These are phyloP conservation scores for Achatina immaculata DNA, from an alignment of 1,140 invertebrate species.

Conservation along the genomic window DNA sequence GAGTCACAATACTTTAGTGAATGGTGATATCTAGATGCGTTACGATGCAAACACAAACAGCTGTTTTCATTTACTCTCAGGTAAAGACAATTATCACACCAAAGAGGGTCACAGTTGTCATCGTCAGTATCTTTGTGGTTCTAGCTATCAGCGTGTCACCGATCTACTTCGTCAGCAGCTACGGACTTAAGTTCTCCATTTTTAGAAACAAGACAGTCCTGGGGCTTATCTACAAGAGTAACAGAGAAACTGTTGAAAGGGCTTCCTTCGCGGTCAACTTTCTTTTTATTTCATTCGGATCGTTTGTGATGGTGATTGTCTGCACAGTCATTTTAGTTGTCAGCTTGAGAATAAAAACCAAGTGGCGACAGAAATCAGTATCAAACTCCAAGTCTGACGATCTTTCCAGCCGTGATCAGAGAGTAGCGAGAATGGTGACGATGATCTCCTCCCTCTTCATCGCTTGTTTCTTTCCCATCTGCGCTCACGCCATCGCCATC, in stretches of 20 bases:
- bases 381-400: not conserved
- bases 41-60: too few relatives aligned
- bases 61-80: not conserved
- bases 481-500: not conserved
- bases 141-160: not conserved
- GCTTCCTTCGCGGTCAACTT: not conserved
- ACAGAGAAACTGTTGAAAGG: not conserved
- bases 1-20: too few relatives aligned
- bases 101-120: not conserved
- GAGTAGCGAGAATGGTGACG: not conserved
- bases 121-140: not conserved
- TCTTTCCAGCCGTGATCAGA: slow-evolving; percentile 3
- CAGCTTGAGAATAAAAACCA: not conserved
- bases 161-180: not conserved
- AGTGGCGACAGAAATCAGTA: not conserved
- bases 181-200: not conserved
- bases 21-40: too few relatives aligned
- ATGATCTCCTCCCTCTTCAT: not conserved
- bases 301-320: not conserved
- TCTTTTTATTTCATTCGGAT: not conserved
- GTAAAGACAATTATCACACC: slow-evolving; percentile 14
- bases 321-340: not conserved
- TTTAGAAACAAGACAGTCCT: not conserved
- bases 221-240: not conserved
- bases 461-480: not conserved